Percentiles rank a stretch among this genome's conserved stretches.
These are phyloP conservation scores for Neoseiulus cucumeris DNA, from an alignment of 1,140 invertebrate species.

Conservation along the genomic window DNA sequence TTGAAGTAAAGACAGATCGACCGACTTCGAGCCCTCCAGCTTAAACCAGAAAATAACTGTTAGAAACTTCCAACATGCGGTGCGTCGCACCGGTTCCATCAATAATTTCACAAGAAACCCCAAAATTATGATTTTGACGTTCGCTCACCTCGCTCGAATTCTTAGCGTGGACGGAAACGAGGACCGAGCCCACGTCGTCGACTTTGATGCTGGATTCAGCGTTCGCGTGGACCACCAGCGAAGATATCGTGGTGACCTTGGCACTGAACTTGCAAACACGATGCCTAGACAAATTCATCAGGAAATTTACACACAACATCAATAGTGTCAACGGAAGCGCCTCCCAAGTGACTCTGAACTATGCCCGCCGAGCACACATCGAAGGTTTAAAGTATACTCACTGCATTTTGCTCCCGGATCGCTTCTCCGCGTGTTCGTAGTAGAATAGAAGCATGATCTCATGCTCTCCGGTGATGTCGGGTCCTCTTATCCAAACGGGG, in stretches of 20 bases:
- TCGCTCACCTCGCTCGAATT: neutral
- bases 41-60: neutral
- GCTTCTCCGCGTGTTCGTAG: slow-evolving; percentile 36
- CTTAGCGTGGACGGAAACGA: slow-evolving; percentile 5
- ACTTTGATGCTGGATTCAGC: neutral
- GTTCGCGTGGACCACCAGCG: neutral
- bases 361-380: too few species aligned
- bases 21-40: neutral
- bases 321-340: too few species aligned
- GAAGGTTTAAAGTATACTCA: too few species aligned
- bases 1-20: neutral
- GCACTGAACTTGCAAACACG: neutral
- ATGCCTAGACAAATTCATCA: neutral
- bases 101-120: too few species aligned
- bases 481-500: slow-evolving; percentile 44
- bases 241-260: slow-evolving; percentile 5
- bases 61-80: too few species aligned
- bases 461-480: slow-evolving; percentile 39
- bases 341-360: neutral
- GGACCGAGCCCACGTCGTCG: neutral
- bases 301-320: too few species aligned
- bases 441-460: slow-evolving; percentile 47
- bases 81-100: too few species aligned
- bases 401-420: neutral
- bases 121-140: too few species aligned